These are phyloP conservation scores for Cydia amplana DNA, from an alignment of 1,140 invertebrate genomes.

Conservation along the genomic window DNA sequence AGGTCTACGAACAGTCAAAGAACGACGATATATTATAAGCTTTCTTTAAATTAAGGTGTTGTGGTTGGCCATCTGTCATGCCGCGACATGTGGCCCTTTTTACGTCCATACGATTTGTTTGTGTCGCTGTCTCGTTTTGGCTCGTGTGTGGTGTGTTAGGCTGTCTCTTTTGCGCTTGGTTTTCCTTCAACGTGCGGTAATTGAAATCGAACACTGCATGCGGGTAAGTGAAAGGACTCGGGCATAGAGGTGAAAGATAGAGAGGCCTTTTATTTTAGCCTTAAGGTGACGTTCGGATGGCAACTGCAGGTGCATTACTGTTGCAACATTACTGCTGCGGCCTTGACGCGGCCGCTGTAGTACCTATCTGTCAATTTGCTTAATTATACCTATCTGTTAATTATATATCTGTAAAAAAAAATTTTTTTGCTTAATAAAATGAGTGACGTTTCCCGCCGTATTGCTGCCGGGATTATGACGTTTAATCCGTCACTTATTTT, in stretches of 20 bases:
- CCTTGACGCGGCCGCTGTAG: background rate
- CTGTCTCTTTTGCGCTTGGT: constrained; percentile 49
- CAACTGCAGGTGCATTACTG: no score
- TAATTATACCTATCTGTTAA: no score
- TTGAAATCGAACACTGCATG: constrained; percentile 74
- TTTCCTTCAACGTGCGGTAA: constrained; percentile 72
- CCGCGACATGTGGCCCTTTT: constrained; percentile 67
- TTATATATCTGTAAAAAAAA: no score
- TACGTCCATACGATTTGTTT: constrained; percentile 73
- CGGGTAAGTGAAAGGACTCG: constrained; percentile 71
- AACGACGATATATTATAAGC: background rate
- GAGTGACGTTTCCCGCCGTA: no score
- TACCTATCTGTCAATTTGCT: background rate
- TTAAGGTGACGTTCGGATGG: no score
- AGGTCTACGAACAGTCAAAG: no score
- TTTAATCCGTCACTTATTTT: no score
- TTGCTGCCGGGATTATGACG: no score
- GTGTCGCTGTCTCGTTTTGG: constrained; percentile 47
- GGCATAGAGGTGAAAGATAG: constrained; percentile 53
- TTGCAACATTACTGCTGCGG: no score
- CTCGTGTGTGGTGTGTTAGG: constrained; percentile 18
- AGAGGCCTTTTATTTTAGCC: constrained; percentile 30
- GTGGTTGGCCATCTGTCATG: constrained; percentile 70
- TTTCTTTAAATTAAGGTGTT: constrained; percentile 36
- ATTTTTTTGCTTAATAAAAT: no score